Evolutionary conservation across 2,888 invertebrate genomes (phyloP), one percentile per base, ranked within the genome.

Genomic region (Tupiocoris notatus): DNA sequence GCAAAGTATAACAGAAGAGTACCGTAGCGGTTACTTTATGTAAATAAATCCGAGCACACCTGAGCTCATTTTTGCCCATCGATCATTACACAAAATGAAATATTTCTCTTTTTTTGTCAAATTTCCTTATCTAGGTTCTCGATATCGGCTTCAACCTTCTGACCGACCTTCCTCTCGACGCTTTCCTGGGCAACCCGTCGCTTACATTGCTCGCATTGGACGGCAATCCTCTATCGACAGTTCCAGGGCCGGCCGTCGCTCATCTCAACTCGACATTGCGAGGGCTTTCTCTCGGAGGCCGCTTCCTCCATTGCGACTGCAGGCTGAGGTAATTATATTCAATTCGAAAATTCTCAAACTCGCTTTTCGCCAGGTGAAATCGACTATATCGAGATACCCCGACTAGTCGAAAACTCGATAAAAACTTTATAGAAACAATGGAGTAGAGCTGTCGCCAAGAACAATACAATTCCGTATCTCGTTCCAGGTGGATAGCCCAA

Each of bases 141-240:
- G 96, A 96, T 83, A 93, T 96, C 80, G 96, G 96, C 66, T 96
- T 96, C 84, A 96, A 96, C 86, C 87, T 95, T 80, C 85, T 96
- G 79, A 93, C 93, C 63, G 90, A 91, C 81, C 84, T 96, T 80
- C 95, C 95, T 9, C 85, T 87, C 66, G 88, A 92, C 77, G 93
- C 95, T 0, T 95, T 96, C 83, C 84, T 88, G 77, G 91, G 90
- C 75, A 93, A 94, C 84, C 92, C 92, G 0, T 90, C 92, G 23
- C 90, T 96, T 80, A 95, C 95, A 0, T 86, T 96, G 71, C 84
- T 96, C 78, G 96, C 96, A 9, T 87, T 96, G 81, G 96, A 96
- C 82, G 96, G 96, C 64, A 96, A 96, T 85, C 95, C 95, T 1
- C 83, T 96, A 81, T 88, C 91, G 2, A 94, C 94, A 0, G 90